phyloP scores from a whole-genome alignment of 2,113 vertebrate genomes.

The Psittacara wagleri region DNA sequence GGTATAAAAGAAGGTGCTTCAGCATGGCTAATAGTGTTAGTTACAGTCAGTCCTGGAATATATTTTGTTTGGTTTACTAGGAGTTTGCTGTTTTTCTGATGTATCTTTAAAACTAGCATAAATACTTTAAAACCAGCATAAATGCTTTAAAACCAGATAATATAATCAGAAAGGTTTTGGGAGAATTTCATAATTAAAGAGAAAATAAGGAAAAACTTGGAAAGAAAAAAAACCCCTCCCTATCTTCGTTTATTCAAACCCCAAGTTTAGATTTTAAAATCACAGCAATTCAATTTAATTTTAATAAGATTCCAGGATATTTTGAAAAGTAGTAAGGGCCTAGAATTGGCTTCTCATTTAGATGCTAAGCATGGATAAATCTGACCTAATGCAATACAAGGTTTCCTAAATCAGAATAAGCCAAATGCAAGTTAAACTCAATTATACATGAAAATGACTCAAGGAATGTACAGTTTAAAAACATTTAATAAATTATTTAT shows the following conservation, averaged over 20 bases:
- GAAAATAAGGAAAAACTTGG: not conserved
- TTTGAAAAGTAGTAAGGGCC: not conserved
- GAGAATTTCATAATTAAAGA: not conserved
- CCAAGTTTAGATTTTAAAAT: not conserved
- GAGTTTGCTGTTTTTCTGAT: not conserved
- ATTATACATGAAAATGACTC: constrained; percentile 70
- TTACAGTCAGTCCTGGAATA: not conserved
- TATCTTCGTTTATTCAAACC: not conserved
- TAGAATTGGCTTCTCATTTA: not conserved
- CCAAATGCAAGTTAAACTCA: constrained; percentile 60
- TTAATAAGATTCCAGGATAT: not conserved
- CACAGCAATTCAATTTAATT: not conserved
- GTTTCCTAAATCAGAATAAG: constrained; percentile 48
- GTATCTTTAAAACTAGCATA: not conserved
- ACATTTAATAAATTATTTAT: constrained; percentile 64
- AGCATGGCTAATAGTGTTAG: not conserved
- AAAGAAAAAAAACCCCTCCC: not conserved
- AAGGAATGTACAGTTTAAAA: constrained; percentile 31
- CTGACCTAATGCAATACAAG: not conserved
- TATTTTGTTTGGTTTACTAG: not conserved
- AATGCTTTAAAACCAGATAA: not conserved
- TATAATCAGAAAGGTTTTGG: not conserved
- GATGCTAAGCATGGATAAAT: constrained; percentile 25
- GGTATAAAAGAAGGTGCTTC: not conserved
- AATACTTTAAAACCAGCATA: not conserved